Conservation (phyloP, 1,140 invertebrate species). For the Zaprionus kolodkinae region DNA sequence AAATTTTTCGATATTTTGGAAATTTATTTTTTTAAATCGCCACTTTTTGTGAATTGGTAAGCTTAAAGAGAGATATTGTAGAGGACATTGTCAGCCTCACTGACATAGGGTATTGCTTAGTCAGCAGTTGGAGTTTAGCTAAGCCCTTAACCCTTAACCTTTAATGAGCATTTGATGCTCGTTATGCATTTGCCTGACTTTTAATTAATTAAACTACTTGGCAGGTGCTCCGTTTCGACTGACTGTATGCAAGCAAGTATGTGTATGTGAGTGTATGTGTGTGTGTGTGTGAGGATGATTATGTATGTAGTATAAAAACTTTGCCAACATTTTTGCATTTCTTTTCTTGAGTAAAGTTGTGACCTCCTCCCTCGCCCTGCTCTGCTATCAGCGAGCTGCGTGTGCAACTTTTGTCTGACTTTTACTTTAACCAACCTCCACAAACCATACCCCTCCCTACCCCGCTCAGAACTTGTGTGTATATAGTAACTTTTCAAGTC, state of each 20-base stretch:
- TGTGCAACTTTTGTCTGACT: constrained; percentile 67
- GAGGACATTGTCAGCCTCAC: too few relatives aligned
- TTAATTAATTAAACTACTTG: constrained; percentile 79
- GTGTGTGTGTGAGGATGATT: neutral
- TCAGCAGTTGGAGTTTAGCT: constrained; percentile 2
- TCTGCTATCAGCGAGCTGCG: constrained; percentile 58
- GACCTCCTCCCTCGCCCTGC: constrained; percentile 18
- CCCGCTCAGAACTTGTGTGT: constrained; percentile 16
- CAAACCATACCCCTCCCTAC: neutral
- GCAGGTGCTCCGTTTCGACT: constrained; percentile 9
- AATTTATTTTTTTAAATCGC: too few relatives aligned
- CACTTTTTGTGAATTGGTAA: too few relatives aligned
- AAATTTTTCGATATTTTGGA: too few relatives aligned
- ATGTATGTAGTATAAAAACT: constrained; percentile 31
- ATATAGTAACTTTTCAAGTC: constrained; percentile 57
- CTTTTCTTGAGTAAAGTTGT: constrained; percentile 53
- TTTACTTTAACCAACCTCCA: constrained; percentile 46
- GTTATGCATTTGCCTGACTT: constrained; percentile 64
- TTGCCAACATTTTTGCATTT: constrained; percentile 46
- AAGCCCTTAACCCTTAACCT: neutral
- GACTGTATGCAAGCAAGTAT: neutral
- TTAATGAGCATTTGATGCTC: constrained; percentile 27
- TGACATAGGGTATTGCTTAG: too few relatives aligned
- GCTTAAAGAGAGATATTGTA: neutral
- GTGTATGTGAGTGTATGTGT: neutral